Base-by-base conservation (phyloP, 1,140 invertebrate species). In the Zaprionus capensis region DNA sequence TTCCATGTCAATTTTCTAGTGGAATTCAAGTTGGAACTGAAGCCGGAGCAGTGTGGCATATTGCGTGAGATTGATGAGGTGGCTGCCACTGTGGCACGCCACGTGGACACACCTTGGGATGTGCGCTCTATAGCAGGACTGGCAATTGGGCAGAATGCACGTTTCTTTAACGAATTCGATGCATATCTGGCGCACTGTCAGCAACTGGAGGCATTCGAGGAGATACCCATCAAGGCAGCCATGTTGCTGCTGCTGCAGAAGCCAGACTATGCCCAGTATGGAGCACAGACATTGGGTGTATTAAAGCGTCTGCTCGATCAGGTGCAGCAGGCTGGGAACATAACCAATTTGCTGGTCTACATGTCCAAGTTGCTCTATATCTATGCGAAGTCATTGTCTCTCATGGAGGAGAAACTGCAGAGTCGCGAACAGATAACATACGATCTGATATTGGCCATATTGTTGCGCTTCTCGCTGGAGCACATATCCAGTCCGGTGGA, bases 401-500 rank as follows among this genome's bases (percentile, higher is more conserved):
- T 51, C 3, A 24, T 28, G 41, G 41, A 9, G 1, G n/a, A 20
- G 5, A n/a, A 49, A 0, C 46, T 73, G 2, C 5, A 38, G 4
- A 58, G 22, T 9, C 28, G 22, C 1, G 11, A 70, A 22, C 31
- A 26, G 41, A 6, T 44, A 2, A 41, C 55, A 3, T 72, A 70
- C 2, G 51, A 56, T 17, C 38, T 26, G 0, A 80, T 83, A 17
- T 28, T 86, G 4, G 36, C 34, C 15, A 49, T 41, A 5, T n/a
- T 86, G 14, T 61, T 90, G 49, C n/a, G 58, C 1, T 92, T 94
- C 75, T 80, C 95, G 6, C 92, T 95, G 31, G 93, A 95, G 74
- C 91, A 94, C 73, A 93, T 95, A 72, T 44, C 44, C 34, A 70
- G 44, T 46, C 41, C 1, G 61, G 72, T 78, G 1, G 94, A 95